Conservation (phyloP, 2,113 vertebrate genomes). For the Archilochus colubris region DNA sequence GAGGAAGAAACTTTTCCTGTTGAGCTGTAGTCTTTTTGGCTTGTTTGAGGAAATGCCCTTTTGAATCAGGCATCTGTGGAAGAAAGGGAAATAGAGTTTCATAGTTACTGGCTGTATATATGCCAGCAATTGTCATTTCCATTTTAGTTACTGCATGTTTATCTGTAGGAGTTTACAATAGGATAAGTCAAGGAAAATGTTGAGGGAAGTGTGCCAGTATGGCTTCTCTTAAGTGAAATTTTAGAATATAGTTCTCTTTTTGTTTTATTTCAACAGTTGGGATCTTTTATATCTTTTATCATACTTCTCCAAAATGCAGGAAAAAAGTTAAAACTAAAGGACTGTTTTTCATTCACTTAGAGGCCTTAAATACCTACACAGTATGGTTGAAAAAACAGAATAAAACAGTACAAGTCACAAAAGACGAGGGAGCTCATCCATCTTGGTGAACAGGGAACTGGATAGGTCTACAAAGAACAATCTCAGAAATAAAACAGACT, state of each 20-base stretch:
- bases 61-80: neutral
- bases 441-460: neutral
- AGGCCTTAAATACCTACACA: neutral
- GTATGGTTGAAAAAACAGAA: neutral
- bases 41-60: neutral
- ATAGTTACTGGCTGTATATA: fast-evolving
- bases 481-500: neutral
- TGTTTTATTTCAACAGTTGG: neutral
- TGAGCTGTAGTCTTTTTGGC: neutral
- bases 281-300: neutral
- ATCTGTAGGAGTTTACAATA: neutral
- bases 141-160: neutral
- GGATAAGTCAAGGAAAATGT: neutral
- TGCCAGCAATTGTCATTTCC: neutral
- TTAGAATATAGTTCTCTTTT: neutral
- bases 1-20: neutral
- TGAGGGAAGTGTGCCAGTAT: neutral
- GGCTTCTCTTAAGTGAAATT: neutral
- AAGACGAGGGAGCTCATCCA: neutral
- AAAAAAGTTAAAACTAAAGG: neutral
- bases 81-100: neutral
- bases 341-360: neutral
- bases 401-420: neutral
- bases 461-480: neutral
- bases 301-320: neutral